phyloP scores from a whole-genome alignment of 2,888 invertebrate species.

The Nephrotoma appendiculata region DNA sequence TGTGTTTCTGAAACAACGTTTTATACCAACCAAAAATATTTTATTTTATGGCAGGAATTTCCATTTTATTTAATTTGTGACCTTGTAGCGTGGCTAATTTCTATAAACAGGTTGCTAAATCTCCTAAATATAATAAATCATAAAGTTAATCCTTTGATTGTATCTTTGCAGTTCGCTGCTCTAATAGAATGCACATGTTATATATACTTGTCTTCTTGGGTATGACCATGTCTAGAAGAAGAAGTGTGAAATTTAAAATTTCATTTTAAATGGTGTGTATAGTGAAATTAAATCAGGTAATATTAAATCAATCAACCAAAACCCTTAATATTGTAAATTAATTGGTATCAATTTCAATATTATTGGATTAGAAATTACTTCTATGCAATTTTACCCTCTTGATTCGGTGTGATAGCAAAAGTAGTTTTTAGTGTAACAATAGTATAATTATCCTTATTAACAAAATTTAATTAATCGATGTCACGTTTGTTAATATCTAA shows the following conservation, averaged over 20 bases:
- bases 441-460: neutral
- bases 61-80: neutral
- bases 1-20: neutral
- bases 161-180: neutral
- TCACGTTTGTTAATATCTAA: neutral
- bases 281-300: neutral
- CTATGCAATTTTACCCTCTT: neutral
- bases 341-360: neutral
- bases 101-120: neutral
- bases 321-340: neutral
- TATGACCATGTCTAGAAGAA: neutral
- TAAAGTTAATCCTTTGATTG: neutral
- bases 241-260: neutral
- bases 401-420: neutral
- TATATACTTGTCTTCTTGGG: neutral
- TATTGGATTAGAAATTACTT: neutral
- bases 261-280: neutral
- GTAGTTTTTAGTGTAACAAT: neutral
- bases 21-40: neutral
- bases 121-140: neutral
- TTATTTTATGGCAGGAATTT: neutral
- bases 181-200: neutral
- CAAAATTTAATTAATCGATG: neutral
- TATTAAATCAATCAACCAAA: neutral
- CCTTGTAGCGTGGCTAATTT: neutral